Evolutionary conservation across 2,888 invertebrate species (phyloP).

Genomic region (Tridacna gigas): DNA sequence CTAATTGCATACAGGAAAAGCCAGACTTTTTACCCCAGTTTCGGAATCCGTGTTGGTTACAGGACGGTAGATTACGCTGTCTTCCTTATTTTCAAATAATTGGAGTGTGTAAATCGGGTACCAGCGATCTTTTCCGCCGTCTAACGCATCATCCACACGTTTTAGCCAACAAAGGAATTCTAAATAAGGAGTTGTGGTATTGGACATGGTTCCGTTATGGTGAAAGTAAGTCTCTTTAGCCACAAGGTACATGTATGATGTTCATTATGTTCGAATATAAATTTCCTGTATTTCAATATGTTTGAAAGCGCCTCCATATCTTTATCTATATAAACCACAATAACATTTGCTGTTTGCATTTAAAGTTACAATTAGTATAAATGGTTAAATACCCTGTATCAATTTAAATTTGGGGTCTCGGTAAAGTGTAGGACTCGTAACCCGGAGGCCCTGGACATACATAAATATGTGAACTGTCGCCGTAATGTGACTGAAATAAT

Average conservation of each 20-base stretch:
- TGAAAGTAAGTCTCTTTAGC: conserved; percentile 43
- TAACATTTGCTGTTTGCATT: too few relatives aligned
- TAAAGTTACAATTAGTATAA: too few relatives aligned
- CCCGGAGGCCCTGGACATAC: not conserved
- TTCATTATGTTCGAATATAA: too few relatives aligned
- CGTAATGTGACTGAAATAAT: not conserved
- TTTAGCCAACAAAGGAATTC: conserved; percentile 60
- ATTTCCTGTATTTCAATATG: too few relatives aligned
- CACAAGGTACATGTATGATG: too few relatives aligned
- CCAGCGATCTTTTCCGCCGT: conserved; percentile 71
- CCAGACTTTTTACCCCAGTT: conserved; percentile 58
- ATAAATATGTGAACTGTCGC: not conserved
- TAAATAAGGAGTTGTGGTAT: conserved; percentile 72
- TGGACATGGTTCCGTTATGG: conserved; percentile 74
- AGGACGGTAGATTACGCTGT: conserved; percentile 61
- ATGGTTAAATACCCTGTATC: too few relatives aligned
- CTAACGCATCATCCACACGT: conserved; percentile 68
- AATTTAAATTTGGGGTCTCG: too few relatives aligned
- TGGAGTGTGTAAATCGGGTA: conserved; percentile 74
- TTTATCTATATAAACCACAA: too few relatives aligned
- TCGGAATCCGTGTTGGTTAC: conserved; percentile 74
- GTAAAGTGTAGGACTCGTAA: too few relatives aligned
- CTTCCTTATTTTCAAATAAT: conserved; percentile 75
- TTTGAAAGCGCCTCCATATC: too few relatives aligned
- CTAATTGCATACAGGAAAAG: conserved; percentile 47